These are phyloP conservation scores for Prionailurus viverrinus DNA, from an alignment of 2,113 vertebrate genomes.

Conservation along the genomic window DNA sequence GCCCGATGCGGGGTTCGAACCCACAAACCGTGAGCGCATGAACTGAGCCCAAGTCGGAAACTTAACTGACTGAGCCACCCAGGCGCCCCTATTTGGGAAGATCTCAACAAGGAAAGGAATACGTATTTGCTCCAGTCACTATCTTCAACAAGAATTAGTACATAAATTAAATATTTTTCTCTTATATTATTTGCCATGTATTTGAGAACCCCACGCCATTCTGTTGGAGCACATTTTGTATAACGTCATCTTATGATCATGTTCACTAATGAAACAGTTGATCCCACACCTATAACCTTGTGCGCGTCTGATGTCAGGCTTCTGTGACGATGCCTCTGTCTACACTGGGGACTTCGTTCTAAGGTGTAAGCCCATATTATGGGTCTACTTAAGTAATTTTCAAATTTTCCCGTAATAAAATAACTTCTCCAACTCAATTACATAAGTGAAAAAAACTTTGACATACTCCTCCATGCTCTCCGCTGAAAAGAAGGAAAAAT, in stretches of 20 bases:
- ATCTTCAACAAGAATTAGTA: neutral
- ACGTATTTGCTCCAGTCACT: neutral
- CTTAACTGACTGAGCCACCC: too few relatives aligned
- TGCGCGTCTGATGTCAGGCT: neutral
- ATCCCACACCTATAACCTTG: neutral
- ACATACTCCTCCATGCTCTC: too few relatives aligned
- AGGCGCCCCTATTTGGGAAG: neutral
- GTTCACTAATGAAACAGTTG: neutral
- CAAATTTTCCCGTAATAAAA: neutral
- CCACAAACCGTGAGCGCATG: too few relatives aligned
- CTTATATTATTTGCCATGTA: neutral
- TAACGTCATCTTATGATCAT: neutral
- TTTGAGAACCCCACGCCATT: neutral
- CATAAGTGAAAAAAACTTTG: neutral
- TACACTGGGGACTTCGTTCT: neutral
- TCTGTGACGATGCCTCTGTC: neutral
- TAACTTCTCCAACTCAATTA: neutral
- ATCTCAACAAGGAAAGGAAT: neutral
- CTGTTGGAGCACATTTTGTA: neutral
- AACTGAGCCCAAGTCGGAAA: too few relatives aligned
- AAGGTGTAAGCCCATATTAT: neutral
- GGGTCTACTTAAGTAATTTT: neutral
- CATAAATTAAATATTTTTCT: neutral
- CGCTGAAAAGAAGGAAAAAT: neutral
- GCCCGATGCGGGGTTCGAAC: too few relatives aligned